These are phyloP conservation scores for Pyrocoelia pectoralis DNA, from an alignment of 2,888 invertebrate genomes.

Conservation along the genomic window DNA sequence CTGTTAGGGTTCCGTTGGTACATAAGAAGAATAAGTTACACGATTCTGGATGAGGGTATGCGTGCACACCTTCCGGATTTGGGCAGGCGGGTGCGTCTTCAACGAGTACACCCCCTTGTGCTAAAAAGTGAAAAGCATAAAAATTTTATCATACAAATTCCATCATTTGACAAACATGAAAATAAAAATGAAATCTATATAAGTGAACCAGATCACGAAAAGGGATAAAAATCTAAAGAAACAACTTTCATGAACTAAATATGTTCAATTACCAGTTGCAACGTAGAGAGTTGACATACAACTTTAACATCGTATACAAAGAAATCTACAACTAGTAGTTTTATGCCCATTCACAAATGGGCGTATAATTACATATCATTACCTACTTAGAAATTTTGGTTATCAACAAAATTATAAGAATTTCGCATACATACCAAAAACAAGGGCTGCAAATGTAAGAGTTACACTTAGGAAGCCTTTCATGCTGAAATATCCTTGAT, in stretches of 20 bases:
- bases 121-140: slow-evolving; percentile 58
- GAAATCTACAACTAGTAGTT: slow-evolving; percentile 5
- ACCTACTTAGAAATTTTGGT: slow-evolving; percentile 9
- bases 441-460: slow-evolving; percentile 48
- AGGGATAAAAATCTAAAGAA: slow-evolving; percentile 37
- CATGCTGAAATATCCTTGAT: slow-evolving; percentile 56
- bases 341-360: slow-evolving; percentile 1
- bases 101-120: slow-evolving; percentile 66
- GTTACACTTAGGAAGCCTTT: slow-evolving; percentile 51
- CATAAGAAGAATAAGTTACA: slow-evolving; percentile 92
- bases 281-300: slow-evolving; percentile 27
- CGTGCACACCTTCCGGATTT: slow-evolving; percentile 80
- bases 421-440: slow-evolving; percentile 39
- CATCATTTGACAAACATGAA: neutral
- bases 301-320: slow-evolving; percentile 19
- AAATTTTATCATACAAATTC: neutral
- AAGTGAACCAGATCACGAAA: slow-evolving; percentile 33
- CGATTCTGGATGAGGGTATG: slow-evolving; percentile 86
- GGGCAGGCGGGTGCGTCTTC: slow-evolving; percentile 79
- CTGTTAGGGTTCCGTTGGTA: slow-evolving; percentile 87
- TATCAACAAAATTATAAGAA: slow-evolving; percentile 3
- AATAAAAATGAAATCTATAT: slow-evolving; percentile 17
- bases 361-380: slow-evolving; percentile 15
- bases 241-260: slow-evolving; percentile 39
- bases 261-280: slow-evolving; percentile 23